Conservation (phyloP, 2,113 vertebrate species). For the Mustela nigripes region DNA sequence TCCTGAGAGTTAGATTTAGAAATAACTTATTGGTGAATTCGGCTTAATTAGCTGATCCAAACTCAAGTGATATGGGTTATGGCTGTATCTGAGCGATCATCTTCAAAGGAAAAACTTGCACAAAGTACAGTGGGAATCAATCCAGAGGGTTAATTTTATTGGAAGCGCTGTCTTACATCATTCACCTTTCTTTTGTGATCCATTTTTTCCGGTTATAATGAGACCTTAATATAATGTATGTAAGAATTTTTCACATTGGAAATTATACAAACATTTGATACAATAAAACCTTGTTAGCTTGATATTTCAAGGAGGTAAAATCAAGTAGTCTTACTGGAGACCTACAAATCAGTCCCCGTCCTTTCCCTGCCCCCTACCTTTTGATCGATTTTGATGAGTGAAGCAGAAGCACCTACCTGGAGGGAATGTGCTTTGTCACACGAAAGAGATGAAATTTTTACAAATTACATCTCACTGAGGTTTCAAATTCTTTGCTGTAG, state of each 20-base stretch:
- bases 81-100: not conserved
- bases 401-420: not conserved
- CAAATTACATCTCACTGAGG: not conserved
- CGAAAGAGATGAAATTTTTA: constrained; percentile 24
- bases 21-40: not conserved
- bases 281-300: constrained; percentile 58
- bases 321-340: not conserved
- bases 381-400: not conserved
- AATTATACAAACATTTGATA: constrained; percentile 67
- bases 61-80: not conserved
- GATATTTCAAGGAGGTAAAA: constrained; percentile 33
- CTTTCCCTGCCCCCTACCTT: not conserved
- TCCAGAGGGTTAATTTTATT: not conserved
- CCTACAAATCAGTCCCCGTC: not conserved
- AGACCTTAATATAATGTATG: constrained; percentile 59
- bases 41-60: not conserved
- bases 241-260: constrained; percentile 66
- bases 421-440: constrained; percentile 45
- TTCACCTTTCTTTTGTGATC: not conserved
- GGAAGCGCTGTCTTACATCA: not conserved
- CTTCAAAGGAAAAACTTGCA: not conserved
- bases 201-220: constrained; percentile 34
- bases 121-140: not conserved
- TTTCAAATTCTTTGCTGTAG: not conserved
- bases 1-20: not conserved